Percentiles rank a stretch among this genome's conserved stretches.
These are phyloP conservation scores for Pantelozetes paolii DNA, from an alignment of 2,888 invertebrate genomes.

Conservation along the genomic window DNA sequence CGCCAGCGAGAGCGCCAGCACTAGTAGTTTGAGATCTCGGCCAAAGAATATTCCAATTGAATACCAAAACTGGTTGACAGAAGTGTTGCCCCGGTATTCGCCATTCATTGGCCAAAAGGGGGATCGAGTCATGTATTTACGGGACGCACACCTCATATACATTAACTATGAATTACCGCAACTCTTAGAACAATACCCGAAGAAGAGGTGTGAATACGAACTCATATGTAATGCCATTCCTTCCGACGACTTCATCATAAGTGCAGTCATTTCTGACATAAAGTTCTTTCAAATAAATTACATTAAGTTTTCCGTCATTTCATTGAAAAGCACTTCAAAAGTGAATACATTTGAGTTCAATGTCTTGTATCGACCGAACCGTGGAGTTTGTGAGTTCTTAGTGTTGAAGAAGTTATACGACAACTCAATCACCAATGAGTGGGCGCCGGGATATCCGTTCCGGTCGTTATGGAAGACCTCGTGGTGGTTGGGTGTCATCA, in stretches of 20 bases:
- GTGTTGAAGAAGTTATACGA: not conserved
- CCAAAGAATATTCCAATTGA: not conserved
- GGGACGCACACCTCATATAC: slow-evolving; percentile 7
- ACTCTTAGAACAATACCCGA: not conserved
- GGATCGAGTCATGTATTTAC: slow-evolving; percentile 7
- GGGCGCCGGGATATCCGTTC: not conserved
- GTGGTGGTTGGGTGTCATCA: not conserved
- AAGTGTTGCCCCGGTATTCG: slow-evolving; percentile 1
- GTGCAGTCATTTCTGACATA: not conserved
- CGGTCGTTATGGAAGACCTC: not conserved
- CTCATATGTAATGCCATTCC: not conserved
- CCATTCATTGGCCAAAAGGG: slow-evolving; percentile 21
- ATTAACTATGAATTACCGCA: not conserved
- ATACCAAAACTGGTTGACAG: not conserved
- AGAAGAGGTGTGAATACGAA: not conserved
- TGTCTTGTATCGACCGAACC: slow-evolving; percentile 17
- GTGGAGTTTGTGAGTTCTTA: not conserved
- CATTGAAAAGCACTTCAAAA: not conserved
- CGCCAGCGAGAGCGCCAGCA: too few relatives aligned
- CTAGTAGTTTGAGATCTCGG: too few relatives aligned
- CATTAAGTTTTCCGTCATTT: slow-evolving; percentile 6
- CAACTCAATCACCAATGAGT: not conserved
- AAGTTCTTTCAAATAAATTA: slow-evolving; percentile 16
- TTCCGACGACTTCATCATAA: not conserved
- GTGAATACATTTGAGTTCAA: not conserved